A percentile compares a stretch with the other conserved stretches of the same genome.
phyloP scores from a whole-genome alignment of 2,797 vertebrate species.

The Arrhamphus sclerolepis region DNA sequence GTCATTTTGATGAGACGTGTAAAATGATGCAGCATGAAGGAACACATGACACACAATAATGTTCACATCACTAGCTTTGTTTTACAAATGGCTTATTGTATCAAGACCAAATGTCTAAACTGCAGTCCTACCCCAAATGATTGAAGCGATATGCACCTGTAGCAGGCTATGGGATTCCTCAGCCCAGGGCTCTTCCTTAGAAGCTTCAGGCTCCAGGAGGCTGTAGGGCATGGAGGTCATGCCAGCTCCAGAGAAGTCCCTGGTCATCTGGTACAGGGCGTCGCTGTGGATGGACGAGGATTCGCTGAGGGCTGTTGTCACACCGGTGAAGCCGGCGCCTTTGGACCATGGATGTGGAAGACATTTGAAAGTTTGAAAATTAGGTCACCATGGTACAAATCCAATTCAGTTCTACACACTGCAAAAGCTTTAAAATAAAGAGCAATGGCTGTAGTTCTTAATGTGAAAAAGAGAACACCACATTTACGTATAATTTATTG shows the following conservation, averaged over 20 bases:
- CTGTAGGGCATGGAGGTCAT: constrained; percentile 50
- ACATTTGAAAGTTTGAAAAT: constrained; percentile 18
- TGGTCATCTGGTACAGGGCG: constrained; percentile 77
- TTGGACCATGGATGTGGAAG: constrained; percentile 52
- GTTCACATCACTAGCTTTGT: constrained; percentile 28
- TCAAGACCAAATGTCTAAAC: background rate
- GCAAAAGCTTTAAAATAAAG: background rate
- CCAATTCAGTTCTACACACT: background rate
- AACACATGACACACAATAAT: constrained; percentile 36
- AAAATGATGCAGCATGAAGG: constrained; percentile 55
- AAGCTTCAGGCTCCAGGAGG: constrained; percentile 29
- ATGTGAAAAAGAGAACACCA: no score
- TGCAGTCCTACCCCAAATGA: background rate
- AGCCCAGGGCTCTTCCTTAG: constrained; percentile 20
- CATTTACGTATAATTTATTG: no score
- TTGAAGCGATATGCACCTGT: constrained; percentile 32
- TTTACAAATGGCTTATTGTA: constrained; percentile 9
- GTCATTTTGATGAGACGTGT: no score
- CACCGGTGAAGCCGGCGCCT: constrained; percentile 36
- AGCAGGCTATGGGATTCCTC: constrained; percentile 51
- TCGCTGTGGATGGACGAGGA: constrained; percentile 79
- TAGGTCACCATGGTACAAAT: background rate
- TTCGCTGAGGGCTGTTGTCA: constrained; percentile 70
- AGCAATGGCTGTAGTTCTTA: no score
- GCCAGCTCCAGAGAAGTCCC: constrained; percentile 54